Percentiles rank a stretch among this genome's conserved stretches.
Evolutionary conservation across 2,888 invertebrate genomes (phyloP).

Genomic region (Danaus chrysippus): DNA sequence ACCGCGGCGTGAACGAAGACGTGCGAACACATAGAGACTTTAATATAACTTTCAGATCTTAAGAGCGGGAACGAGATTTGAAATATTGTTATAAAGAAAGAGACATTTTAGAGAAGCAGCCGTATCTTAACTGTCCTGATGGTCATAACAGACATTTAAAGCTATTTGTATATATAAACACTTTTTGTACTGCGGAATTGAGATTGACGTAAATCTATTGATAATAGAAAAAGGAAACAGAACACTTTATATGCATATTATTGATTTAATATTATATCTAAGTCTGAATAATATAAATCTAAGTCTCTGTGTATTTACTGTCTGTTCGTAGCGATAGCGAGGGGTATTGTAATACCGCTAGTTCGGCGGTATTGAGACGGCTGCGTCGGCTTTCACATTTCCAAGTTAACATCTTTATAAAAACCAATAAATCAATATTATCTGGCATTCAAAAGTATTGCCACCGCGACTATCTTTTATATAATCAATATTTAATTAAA

Average conservation of each 20-base stretch:
- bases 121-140: no score
- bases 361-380: constrained; percentile 28
- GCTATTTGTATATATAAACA: no score
- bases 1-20: constrained; percentile 14
- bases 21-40: neutral
- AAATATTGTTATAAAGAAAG: no score
- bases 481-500: neutral
- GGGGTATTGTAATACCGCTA: constrained; percentile 35
- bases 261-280: no score
- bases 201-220: no score
- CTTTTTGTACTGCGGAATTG: no score
- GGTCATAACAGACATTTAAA: no score
- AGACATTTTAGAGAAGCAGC: no score
- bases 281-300: neutral
- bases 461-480: no score
- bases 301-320: neutral
- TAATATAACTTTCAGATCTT: neutral
- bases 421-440: neutral
- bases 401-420: constrained; percentile 8
- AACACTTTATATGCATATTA: no score
- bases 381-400: constrained; percentile 27
- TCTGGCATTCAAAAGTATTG: neutral
- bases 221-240: no score
- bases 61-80: no score
- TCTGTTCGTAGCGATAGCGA: constrained; percentile 18